Evolutionary conservation across 2,797 vertebrate genomes (phyloP), one percentile per base, ranked within the genome.

Genomic region (Periophthalmus magnuspinnatus): DNA sequence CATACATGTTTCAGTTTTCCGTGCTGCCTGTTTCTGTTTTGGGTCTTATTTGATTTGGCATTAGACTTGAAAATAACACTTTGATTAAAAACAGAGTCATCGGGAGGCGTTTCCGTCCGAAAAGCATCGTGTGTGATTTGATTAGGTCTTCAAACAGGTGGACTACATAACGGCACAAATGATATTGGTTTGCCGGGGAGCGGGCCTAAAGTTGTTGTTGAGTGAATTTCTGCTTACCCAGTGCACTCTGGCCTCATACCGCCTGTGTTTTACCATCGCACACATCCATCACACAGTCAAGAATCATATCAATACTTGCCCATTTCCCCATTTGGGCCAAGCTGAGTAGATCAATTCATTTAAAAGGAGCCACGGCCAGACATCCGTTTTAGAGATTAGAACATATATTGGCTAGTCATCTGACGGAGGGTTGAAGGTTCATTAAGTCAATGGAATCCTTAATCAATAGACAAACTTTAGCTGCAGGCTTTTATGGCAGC

Each of bases 361-460:
- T 94, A 93, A 93, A 94, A 93, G 92, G 89, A 91, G 92, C 91
- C 93, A 93, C 79, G 90, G 93, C 93, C 94, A 93, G 92, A 94
- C 95, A 95, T 92, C 77, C 88, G 93, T 94, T 94, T 90, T 90
- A 94, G 93, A 95, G 95, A 96, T 94, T 95, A 95, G 93, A 95
- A 91, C 93, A 92, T 95, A 93, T 94, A 94, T 93, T 71, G 90
- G 94, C 92, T 89, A 89, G 91, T 91, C 91, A 88, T 94, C 93
- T 93, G 93, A 95, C 93, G 94, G 92, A 93, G 93, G 94, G 91
- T 92, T 92, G 92, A 94, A 91, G 89, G 90, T 95, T 97, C 96
- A 97, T 97, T 97, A 97, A 96, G 94, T 95, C 95, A 95, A 97
- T 96, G 96, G 95, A 96, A 96, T 95, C 94, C 92, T 95, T 95